Evolutionary conservation across 2,797 vertebrate species (phyloP).

Genomic region (Enteromius trimaculatus): DNA sequence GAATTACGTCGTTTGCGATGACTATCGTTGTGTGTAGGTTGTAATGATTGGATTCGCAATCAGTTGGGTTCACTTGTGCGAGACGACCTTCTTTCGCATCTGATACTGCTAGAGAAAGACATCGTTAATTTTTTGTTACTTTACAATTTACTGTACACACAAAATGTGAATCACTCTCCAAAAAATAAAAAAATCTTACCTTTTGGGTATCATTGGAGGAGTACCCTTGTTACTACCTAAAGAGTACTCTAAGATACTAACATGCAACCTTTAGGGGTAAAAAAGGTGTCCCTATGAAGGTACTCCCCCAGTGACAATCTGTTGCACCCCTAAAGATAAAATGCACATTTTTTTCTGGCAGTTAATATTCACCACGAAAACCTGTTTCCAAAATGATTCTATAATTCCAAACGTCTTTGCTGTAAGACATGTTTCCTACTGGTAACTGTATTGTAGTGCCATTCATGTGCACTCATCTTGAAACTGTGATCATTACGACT

Average conservation of each 20-base stretch:
- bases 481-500: neutral
- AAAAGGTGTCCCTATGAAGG: neutral
- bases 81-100: neutral
- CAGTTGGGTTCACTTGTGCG: neutral
- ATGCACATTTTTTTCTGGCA: neutral
- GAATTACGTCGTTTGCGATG: constrained; percentile 12
- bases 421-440: neutral
- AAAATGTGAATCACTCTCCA: neutral
- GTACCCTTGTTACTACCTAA: no score
- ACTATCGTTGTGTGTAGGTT: neutral
- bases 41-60: neutral
- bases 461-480: constrained; percentile 4
- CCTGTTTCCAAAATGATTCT: neutral
- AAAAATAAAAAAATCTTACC: neutral
- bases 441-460: neutral
- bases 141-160: neutral
- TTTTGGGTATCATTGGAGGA: neutral
- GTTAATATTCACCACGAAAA: neutral
- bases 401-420: neutral
- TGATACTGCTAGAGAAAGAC: neutral
- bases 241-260: neutral
- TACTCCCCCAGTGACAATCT: neutral
- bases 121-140: neutral
- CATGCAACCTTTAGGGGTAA: neutral
- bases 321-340: neutral